Evolutionary conservation across 2,888 invertebrate genomes (phyloP).

Genomic region (Clanis bilineata): DNA sequence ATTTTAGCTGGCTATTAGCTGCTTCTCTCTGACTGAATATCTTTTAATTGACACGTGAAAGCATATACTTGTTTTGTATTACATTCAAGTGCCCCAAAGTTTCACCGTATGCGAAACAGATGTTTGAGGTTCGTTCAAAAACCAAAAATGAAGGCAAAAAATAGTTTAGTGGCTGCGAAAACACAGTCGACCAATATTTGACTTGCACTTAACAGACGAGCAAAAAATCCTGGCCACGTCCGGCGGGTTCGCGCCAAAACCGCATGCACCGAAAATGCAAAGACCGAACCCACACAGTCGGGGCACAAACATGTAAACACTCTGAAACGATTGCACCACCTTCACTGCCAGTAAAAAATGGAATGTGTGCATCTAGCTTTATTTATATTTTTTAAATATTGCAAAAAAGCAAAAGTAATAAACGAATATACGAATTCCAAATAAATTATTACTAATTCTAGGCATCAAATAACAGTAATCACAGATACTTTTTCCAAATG

Average conservation of each 20-base stretch:
- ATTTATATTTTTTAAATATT: background rate
- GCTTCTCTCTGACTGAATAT: background rate
- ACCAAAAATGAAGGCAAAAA: constrained; percentile 35
- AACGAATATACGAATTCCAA: background rate
- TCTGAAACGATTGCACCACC: constrained; percentile 40
- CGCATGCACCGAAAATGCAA: constrained; percentile 62
- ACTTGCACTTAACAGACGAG: constrained; percentile 56
- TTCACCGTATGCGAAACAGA: constrained; percentile 10
- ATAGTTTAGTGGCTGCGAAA: constrained; percentile 36
- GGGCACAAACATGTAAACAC: constrained; percentile 66
- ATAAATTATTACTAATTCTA: background rate
- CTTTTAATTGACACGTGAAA: background rate
- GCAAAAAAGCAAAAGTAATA: background rate
- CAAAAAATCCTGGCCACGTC: constrained; percentile 56
- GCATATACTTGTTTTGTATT: background rate
- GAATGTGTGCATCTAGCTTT: background rate
- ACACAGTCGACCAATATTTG: constrained; percentile 55
- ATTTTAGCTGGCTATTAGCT: background rate
- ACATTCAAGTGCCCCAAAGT: background rate
- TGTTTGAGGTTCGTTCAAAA: background rate
- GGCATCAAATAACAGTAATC: background rate
- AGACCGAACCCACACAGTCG: constrained; percentile 65
- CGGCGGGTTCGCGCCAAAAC: constrained; percentile 61
- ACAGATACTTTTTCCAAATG: too few relatives aligned
- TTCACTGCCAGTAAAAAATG: constrained; percentile 25